Percentiles rank a stretch among this genome's conserved stretches.
Evolutionary conservation across 1,140 invertebrate species (phyloP).

Genomic region (Tetramorium simillimum): DNA sequence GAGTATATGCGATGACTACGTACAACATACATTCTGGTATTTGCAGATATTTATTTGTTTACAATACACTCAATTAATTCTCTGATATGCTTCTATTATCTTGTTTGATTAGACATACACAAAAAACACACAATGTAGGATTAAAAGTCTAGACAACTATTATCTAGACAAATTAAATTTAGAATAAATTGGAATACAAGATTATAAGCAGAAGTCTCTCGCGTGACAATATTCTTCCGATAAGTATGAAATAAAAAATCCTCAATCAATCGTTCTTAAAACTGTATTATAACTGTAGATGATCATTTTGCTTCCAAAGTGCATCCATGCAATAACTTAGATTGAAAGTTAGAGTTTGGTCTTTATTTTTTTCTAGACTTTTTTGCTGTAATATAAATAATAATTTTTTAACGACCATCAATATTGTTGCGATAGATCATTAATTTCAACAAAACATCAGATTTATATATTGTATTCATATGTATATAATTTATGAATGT

Average conservation of each 20-base stretch:
- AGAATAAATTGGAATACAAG: background rate
- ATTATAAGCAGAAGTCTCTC: background rate
- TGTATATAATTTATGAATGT: constrained; percentile 39
- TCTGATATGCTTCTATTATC: background rate
- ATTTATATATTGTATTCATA: background rate
- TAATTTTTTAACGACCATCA: background rate
- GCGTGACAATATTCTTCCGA: background rate
- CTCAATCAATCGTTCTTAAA: background rate
- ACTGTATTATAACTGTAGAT: background rate
- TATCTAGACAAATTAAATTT: background rate
- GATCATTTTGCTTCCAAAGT: background rate
- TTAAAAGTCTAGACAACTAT: background rate
- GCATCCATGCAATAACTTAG: background rate
- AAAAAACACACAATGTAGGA: background rate
- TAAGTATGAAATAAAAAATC: background rate
- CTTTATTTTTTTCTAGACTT: background rate
- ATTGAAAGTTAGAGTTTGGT: background rate
- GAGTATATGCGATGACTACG: constrained; percentile 89
- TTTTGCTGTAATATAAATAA: background rate
- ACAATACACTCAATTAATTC: background rate
- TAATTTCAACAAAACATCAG: background rate
- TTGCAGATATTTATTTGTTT: constrained; percentile 51
- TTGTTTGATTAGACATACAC: background rate
- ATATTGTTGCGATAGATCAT: background rate
- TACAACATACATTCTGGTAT: constrained; percentile 87